Conservation (phyloP, 2,888 invertebrate genomes). For the Torymus aiolomorphi region DNA sequence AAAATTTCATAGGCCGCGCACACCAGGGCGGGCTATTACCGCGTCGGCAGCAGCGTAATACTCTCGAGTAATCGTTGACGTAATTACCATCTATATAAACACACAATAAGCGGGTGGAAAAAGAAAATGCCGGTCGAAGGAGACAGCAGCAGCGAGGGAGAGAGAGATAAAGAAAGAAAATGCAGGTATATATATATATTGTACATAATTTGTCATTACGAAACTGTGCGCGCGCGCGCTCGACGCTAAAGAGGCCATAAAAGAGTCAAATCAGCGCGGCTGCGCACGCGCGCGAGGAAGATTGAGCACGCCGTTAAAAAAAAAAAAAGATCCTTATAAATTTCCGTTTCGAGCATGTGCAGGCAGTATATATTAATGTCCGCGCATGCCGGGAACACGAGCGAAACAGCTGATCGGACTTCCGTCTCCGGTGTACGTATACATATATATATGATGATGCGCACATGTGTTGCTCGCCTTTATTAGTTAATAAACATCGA, state of each 20-base stretch:
- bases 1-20: too few species aligned
- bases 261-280: constrained; percentile 33
- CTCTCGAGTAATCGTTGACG: too few species aligned
- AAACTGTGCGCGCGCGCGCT: neutral
- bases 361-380: constrained; percentile 10
- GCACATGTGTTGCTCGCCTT: neutral
- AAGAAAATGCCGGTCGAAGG: too few species aligned
- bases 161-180: too few species aligned
- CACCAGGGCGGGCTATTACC: too few species aligned
- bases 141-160: too few species aligned
- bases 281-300: constrained; percentile 2
- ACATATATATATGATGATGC: neutral
- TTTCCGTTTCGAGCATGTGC: too few species aligned
- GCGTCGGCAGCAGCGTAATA: too few species aligned
- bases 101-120: too few species aligned
- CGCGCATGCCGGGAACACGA: neutral
- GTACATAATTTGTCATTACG: constrained; percentile 3
- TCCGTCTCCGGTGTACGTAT: neutral
- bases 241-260: constrained; percentile 25
- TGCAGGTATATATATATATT: neutral
- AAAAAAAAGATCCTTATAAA: too few species aligned
- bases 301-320: neutral
- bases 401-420: constrained; percentile 20
- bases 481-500: too few species aligned
- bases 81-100: too few species aligned